phyloP scores from a whole-genome alignment of 2,113 vertebrate species.

The Hemiscyllium ocellatum region DNA sequence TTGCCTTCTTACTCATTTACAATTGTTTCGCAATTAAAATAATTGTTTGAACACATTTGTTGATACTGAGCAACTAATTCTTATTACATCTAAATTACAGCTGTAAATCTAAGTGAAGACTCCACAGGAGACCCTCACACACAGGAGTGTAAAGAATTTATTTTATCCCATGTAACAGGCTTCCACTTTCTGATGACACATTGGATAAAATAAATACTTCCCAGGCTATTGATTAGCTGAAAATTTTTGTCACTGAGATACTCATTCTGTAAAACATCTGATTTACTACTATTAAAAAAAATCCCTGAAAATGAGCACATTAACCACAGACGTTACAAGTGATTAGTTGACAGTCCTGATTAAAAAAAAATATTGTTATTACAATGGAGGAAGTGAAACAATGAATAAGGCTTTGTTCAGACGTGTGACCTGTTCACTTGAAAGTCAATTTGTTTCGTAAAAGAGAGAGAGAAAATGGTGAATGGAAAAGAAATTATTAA shows the following conservation, averaged over 20 bases:
- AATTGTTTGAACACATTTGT: too few species aligned
- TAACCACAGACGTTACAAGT: background rate
- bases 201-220: too few species aligned
- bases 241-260: background rate
- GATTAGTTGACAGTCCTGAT: background rate
- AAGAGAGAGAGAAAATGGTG: background rate
- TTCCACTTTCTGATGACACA: too few species aligned
- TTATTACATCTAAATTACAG: too few species aligned
- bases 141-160: background rate
- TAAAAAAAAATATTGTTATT: background rate
- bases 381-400: background rate
- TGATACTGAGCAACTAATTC: too few species aligned
- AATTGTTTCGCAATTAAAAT: too few species aligned
- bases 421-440: background rate
- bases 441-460: background rate
- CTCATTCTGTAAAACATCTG: background rate
- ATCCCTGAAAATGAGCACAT: background rate
- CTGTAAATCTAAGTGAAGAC: too few species aligned
- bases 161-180: background rate
- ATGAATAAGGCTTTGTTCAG: background rate
- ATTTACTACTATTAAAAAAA: background rate
- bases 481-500: background rate
- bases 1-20: too few species aligned
- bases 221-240: background rate
- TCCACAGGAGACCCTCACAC: too few species aligned